These are phyloP conservation scores for Chaunax sp. DNA, from an alignment of 2,797 vertebrate species.

Conservation along the genomic window DNA sequence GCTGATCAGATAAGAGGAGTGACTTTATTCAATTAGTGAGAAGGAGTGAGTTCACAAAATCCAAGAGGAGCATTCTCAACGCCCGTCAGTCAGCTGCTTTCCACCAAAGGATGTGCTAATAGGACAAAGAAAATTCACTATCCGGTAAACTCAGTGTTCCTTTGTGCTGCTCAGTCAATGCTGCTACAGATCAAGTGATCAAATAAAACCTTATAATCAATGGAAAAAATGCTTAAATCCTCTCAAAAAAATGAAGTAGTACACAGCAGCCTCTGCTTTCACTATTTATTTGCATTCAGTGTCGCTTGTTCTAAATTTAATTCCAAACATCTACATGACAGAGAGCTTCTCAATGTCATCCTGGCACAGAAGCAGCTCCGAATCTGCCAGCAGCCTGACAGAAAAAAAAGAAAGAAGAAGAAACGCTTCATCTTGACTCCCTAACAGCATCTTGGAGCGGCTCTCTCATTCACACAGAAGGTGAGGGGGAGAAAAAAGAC, in stretches of 20 bases:
- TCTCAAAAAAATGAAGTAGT: too few species aligned
- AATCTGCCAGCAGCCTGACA: constrained; percentile 26
- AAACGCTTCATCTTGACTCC: constrained; percentile 43
- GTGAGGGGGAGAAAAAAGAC: constrained; percentile 11
- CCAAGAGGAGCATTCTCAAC: constrained; percentile 33
- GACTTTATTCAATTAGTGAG: constrained; percentile 53
- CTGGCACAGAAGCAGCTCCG: constrained; percentile 16
- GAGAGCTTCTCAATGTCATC: background rate
- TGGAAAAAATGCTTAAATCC: too few species aligned
- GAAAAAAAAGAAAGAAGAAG: constrained; percentile 49
- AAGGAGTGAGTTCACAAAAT: constrained; percentile 42
- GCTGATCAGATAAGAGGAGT: constrained; percentile 27
- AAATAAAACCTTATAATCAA: background rate
- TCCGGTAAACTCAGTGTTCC: background rate
- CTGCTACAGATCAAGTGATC: background rate
- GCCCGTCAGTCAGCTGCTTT: constrained; percentile 26
- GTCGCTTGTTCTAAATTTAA: constrained; percentile 10
- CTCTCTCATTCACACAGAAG: constrained; percentile 41
- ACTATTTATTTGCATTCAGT: constrained; percentile 1
- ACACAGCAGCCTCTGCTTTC: background rate
- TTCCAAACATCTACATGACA: constrained; percentile 28
- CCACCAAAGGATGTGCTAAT: constrained; percentile 35
- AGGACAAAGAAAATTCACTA: constrained; percentile 37
- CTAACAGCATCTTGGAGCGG: constrained; percentile 14
- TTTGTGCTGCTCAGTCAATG: background rate